phyloP scores from a whole-genome alignment of 2,797 vertebrate species.

The Arctocebus calabarensis region DNA sequence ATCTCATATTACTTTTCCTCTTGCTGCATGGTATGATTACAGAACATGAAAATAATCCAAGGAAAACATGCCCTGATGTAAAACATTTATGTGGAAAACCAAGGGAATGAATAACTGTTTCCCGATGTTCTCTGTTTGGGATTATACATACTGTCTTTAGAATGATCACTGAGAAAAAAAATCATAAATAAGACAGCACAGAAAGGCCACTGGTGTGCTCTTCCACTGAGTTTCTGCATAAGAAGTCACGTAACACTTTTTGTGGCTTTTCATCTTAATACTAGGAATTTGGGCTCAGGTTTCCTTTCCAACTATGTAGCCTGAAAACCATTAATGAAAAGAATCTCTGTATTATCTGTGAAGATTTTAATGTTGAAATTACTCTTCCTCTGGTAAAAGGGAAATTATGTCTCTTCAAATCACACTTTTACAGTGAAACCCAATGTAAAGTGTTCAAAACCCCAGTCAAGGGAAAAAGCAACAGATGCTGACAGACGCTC shows the following conservation, averaged over 20 bases:
- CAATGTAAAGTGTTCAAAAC: background rate
- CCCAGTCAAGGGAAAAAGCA: background rate
- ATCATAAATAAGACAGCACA: background rate
- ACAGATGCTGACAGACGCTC: background rate
- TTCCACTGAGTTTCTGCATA: background rate
- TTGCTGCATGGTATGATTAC: background rate
- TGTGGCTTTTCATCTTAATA: background rate
- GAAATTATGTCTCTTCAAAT: conserved; percentile 32
- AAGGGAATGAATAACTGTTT: background rate
- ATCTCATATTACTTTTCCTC: background rate
- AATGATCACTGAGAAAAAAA: background rate
- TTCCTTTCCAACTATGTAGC: background rate
- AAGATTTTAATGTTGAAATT: background rate
- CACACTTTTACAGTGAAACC: background rate
- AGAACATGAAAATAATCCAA: background rate
- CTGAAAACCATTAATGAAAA: background rate
- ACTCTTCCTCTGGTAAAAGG: background rate
- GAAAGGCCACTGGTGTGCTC: background rate
- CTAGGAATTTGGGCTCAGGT: background rate
- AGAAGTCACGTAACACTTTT: background rate
- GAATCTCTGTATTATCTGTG: background rate
- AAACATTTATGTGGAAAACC: background rate
- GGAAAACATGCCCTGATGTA: background rate
- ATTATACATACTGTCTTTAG: background rate
- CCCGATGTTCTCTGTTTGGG: background rate